phyloP scores from a whole-genome alignment of 2,113 vertebrate genomes.

The Okapia johnstoni region DNA sequence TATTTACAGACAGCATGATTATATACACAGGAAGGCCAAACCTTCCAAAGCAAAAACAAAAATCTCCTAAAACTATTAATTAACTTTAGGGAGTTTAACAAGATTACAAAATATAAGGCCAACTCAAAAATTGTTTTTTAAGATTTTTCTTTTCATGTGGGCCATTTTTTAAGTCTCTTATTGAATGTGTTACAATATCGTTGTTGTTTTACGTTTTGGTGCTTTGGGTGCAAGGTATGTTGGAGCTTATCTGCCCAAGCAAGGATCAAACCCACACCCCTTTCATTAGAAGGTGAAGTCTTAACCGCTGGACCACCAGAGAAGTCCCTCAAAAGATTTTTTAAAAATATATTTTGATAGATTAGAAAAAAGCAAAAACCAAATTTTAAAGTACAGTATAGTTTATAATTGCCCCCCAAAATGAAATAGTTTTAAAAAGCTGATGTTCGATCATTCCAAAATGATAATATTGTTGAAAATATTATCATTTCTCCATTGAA shows the following conservation, averaged over 20 bases:
- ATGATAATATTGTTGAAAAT: background rate
- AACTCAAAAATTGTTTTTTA: background rate
- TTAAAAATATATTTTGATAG: background rate
- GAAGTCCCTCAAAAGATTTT: background rate
- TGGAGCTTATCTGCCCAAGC: background rate
- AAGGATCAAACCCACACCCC: background rate
- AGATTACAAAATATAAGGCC: background rate
- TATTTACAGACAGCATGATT: background rate
- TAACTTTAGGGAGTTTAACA: background rate
- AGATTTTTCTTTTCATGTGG: background rate
- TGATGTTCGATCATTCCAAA: background rate
- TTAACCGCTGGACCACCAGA: background rate
- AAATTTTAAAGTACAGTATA: background rate
- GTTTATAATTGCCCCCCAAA: background rate
- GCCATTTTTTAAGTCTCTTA: background rate
- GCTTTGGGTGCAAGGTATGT: background rate
- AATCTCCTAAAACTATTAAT: background rate
- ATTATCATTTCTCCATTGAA: background rate
- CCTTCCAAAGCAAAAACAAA: background rate
- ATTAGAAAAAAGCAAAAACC: background rate
- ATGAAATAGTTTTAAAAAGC: background rate
- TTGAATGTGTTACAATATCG: background rate
- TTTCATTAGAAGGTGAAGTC: background rate
- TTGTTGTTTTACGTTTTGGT: background rate
- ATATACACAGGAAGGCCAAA: background rate